Evolutionary conservation across 2,113 vertebrate genomes (phyloP), one percentile per base, ranked within the genome.

Genomic region (Amblyopsis rosae): DNA sequence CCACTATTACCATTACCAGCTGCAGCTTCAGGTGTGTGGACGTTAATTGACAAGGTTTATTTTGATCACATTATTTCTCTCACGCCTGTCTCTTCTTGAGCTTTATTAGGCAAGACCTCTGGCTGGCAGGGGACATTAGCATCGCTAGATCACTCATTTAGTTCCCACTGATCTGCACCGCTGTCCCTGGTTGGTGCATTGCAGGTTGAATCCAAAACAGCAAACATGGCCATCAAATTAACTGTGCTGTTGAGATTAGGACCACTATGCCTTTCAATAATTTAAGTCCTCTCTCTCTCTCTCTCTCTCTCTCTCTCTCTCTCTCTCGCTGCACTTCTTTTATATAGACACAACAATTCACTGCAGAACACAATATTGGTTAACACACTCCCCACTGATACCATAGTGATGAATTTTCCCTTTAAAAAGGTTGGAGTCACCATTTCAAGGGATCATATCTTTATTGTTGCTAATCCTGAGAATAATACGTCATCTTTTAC

Each of bases 301-400:
- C 35, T 69, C 78, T 63, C 81, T 69, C 75, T 66, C 59, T 50
- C 81, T 58, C 49, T 26, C 19, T 19, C 19, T 19, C 78, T 63
- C 81, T 69, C 75, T 66, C 59, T 50, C 81, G 54, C 49, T 41
- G 5, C 81, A 68, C 75, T 66, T 57, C 48, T 81, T 58, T 82
- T 86, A 88, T 83, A 86, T 86, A 83, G 83, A 87, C 81, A 80
- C 81, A 78, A 71, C 83, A 84, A 86, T 89, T 89, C 72, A 82
- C 59, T 58, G 74, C 70, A 35, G 76, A 81, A 72, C 77, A 73
- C 75, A 73, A 59, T 75, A 67, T 67, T 75, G 59, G 82, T 41
- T 6, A 41, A 41, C 35, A 5, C 35, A 41, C 35, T 41, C 6
- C 35, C 35, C 35, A 41, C 7, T 41, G 35, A 41, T 41, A 41